These are phyloP conservation scores for Peromyscus aztecus DNA, from an alignment of 2,797 vertebrate species.

Conservation along the genomic window DNA sequence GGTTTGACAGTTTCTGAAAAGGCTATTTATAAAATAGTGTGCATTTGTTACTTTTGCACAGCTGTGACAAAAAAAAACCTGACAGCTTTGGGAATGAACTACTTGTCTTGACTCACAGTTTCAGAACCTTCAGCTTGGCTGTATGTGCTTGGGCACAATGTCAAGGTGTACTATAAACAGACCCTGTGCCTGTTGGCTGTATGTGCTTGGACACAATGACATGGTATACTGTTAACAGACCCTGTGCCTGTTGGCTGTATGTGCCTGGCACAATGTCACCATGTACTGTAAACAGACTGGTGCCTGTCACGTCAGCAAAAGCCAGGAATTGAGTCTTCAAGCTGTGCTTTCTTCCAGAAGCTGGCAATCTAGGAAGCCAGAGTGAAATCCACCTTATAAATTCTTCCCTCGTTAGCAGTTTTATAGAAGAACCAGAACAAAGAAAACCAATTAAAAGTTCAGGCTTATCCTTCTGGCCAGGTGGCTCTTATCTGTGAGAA, in stretches of 20 bases:
- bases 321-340: background rate
- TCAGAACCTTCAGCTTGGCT: background rate
- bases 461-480: background rate
- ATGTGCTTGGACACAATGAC: background rate
- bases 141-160: background rate
- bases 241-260: too few species aligned
- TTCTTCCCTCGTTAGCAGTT: background rate
- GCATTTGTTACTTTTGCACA: background rate
- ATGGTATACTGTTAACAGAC: background rate
- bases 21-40: background rate
- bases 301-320: background rate
- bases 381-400: background rate
- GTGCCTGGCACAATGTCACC: too few species aligned
- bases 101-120: background rate
- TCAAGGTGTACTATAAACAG: background rate
- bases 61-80: background rate
- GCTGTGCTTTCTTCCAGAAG: background rate
- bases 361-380: background rate
- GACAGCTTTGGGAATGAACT: background rate
- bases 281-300: background rate
- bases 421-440: background rate
- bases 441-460: background rate
- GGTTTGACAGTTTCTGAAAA: constrained; percentile 9
- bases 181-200: background rate
- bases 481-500: background rate